Conservation (phyloP, 1,140 invertebrate species). For the Saccostrea glomerata region DNA sequence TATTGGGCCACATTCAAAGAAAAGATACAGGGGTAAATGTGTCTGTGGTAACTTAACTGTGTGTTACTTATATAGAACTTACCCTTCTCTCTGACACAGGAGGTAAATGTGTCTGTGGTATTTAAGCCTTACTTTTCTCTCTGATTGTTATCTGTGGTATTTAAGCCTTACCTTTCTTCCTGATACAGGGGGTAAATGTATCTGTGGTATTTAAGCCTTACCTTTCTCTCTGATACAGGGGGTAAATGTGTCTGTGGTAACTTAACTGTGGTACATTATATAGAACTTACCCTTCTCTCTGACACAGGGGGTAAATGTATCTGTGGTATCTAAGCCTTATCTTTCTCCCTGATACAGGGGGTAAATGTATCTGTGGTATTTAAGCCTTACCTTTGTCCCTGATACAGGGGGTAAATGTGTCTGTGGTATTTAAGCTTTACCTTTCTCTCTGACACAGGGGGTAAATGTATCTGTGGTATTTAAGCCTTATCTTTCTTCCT, state of each 20-base stretch:
- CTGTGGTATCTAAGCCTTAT: no score
- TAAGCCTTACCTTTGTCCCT: constrained; percentile 31
- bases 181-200: constrained; percentile 82
- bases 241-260: no score
- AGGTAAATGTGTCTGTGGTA: no score
- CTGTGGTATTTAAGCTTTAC: constrained; percentile 85
- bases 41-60: no score
- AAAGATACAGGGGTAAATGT: constrained; percentile 83
- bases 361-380: constrained; percentile 89
- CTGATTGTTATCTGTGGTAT: no score
- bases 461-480: constrained; percentile 89
- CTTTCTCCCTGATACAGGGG: constrained; percentile 18
- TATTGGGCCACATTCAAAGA: background rate
- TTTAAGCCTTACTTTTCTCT: no score
- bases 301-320: no score
- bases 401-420: constrained; percentile 84
- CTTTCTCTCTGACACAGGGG: constrained; percentile 19
- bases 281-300: constrained; percentile 32
- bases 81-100: no score
- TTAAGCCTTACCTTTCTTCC: constrained; percentile 34
- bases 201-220: no score
- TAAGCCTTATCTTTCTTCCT: constrained; percentile 16
- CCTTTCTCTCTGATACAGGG: constrained; percentile 25
- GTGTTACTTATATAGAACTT: no score
- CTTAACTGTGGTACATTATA: no score